A percentile compares a stretch with the other conserved stretches of the same genome.
phyloP scores from a whole-genome alignment of 2,888 invertebrate species.

The Nymphalis polychloros region DNA sequence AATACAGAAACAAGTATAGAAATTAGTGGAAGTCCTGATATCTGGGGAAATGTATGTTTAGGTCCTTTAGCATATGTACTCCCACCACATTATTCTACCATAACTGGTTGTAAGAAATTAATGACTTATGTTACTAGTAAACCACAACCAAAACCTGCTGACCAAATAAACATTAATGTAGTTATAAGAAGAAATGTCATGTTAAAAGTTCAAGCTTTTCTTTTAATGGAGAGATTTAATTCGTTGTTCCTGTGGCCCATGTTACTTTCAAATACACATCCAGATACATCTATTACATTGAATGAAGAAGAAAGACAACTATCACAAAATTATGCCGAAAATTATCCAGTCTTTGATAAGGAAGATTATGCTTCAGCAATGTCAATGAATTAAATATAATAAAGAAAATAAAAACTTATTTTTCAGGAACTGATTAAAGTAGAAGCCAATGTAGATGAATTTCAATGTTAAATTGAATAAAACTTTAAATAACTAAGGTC shows the following conservation, averaged over 20 bases:
- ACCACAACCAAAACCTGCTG: constrained; percentile 29
- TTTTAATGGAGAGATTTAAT: constrained; percentile 58
- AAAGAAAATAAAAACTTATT: neutral
- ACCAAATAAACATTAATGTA: constrained; percentile 43
- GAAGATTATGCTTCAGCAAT: constrained; percentile 15
- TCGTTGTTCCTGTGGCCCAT: constrained; percentile 64
- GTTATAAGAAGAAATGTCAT: constrained; percentile 48
- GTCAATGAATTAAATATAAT: neutral
- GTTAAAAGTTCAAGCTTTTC: constrained; percentile 49
- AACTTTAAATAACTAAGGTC: no score
- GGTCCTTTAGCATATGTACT: constrained; percentile 50
- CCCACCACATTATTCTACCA: constrained; percentile 63
- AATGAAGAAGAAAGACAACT: constrained; percentile 4
- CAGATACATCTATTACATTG: constrained; percentile 18
- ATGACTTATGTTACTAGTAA: constrained; percentile 48
- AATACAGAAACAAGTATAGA: constrained; percentile 38
- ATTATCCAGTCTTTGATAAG: constrained; percentile 15
- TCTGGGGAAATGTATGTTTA: constrained; percentile 56
- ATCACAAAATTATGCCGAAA: constrained; percentile 4
- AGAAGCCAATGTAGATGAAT: neutral
- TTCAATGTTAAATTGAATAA: no score
- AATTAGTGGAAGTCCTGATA: constrained; percentile 46
- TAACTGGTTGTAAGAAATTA: constrained; percentile 61
- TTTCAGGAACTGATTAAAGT: neutral
- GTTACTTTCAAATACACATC: constrained; percentile 53